Percentiles rank a stretch among this genome's conserved stretches.
Conservation (phyloP, 2,113 vertebrate species). For the Dipodomys merriami region DNA sequence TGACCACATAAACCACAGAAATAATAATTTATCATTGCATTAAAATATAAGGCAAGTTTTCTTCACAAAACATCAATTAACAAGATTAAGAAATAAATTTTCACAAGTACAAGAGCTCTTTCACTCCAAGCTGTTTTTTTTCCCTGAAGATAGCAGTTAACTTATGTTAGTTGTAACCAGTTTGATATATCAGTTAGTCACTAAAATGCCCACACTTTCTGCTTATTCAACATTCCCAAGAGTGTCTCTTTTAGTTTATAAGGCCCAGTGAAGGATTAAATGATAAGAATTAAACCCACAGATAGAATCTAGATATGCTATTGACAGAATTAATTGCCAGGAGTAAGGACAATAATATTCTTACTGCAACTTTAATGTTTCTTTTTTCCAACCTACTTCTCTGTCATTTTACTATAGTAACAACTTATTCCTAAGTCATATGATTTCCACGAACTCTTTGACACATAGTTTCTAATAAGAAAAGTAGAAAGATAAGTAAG, state of each 20-base stretch:
- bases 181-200: neutral
- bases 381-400: neutral
- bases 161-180: neutral
- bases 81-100: constrained; percentile 34
- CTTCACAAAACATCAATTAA: neutral
- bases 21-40: neutral
- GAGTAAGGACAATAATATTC: constrained; percentile 12
- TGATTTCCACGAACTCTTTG: neutral
- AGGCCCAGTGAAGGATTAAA: constrained; percentile 34
- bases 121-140: neutral
- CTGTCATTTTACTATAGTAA: neutral
- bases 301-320: constrained; percentile 20
- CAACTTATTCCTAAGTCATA: neutral
- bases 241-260: constrained; percentile 1
- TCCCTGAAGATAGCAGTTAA: constrained; percentile 18
- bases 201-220: constrained; percentile 16
- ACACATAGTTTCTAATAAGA: neutral
- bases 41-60: constrained; percentile 12
- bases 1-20: neutral
- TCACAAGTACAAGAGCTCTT: constrained; percentile 7
- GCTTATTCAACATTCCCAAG: neutral
- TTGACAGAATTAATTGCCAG: constrained; percentile 11
- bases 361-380: neutral
- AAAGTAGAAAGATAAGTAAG: too few species aligned
- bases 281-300: constrained; percentile 39